Conservation (phyloP, 2,113 vertebrate genomes). For the Orthonyx spaldingii region DNA sequence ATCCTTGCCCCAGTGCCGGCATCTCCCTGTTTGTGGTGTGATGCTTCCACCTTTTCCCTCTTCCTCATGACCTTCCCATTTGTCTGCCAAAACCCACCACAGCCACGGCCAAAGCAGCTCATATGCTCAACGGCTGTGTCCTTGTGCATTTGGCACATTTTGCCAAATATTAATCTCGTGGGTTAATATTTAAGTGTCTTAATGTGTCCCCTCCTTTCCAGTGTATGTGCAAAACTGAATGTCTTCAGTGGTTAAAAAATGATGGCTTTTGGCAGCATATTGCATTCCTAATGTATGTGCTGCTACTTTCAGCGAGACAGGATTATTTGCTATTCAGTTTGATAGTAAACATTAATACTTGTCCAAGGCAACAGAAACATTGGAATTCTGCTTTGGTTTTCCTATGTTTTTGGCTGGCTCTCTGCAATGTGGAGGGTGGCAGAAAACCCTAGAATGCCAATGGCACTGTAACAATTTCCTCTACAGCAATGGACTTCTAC, state of each 20-base stretch:
- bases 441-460: not conserved
- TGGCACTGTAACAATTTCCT: not conserved
- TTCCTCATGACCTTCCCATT: not conserved
- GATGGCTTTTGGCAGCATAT: not conserved
- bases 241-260: not conserved
- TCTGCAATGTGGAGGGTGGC: not conserved
- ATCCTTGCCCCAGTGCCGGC: not conserved
- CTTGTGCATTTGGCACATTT: not conserved
- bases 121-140: accelerated
- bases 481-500: not conserved
- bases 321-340: not conserved
- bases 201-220: not conserved
- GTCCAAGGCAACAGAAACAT: not conserved
- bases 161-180: not conserved
- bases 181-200: not conserved
- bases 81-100: not conserved
- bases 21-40: not conserved
- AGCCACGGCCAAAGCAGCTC: accelerated
- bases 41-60: not conserved
- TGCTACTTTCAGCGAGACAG: not conserved
- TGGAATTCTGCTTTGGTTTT: not conserved
- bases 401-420: not conserved
- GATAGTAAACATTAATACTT: not conserved
- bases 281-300: not conserved
- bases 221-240: not conserved